These are phyloP conservation scores for Pedicia rivosa DNA, from an alignment of 2,888 invertebrate genomes.

Conservation along the genomic window DNA sequence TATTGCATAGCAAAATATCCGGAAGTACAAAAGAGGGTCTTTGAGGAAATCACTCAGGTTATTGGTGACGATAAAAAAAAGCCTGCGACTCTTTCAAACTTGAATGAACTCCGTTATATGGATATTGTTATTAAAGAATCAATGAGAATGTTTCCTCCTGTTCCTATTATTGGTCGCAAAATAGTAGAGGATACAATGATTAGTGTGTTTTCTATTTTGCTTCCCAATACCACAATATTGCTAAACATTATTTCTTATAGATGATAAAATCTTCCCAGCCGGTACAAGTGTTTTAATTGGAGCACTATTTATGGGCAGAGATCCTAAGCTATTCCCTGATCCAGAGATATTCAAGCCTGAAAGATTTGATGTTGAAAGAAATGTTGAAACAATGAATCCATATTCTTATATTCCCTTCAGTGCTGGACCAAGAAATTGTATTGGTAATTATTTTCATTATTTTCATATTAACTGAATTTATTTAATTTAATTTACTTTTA, in stretches of 20 bases:
- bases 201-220: constrained; percentile 31
- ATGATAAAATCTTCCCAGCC: constrained; percentile 2
- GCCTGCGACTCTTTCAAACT: constrained; percentile 12
- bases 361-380: constrained; percentile 4
- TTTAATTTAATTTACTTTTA: too few relatives aligned
- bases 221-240: too few relatives aligned
- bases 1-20: constrained; percentile 20
- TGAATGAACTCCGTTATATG: constrained; percentile 26
- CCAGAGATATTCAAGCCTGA: constrained; percentile 6
- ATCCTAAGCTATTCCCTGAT: constrained; percentile 5
- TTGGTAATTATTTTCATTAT: too few relatives aligned
- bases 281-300: constrained; percentile 3
- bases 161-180: constrained; percentile 41
- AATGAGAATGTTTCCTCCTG: constrained; percentile 45
- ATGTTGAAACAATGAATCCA: constrained; percentile 4
- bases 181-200: constrained; percentile 36
- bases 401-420: constrained; percentile 8
- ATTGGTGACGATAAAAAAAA: constrained; percentile 16
- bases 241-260: too few relatives aligned
- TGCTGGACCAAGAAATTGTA: constrained; percentile 4
- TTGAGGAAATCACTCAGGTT: constrained; percentile 18
- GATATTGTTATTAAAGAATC: constrained; percentile 51
- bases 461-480: too few relatives aligned
- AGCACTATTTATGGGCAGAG: constrained; percentile 3
- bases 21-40: constrained; percentile 19